These are phyloP conservation scores for Serripes groenlandicus DNA, from an alignment of 2,888 invertebrate genomes.

Conservation along the genomic window DNA sequence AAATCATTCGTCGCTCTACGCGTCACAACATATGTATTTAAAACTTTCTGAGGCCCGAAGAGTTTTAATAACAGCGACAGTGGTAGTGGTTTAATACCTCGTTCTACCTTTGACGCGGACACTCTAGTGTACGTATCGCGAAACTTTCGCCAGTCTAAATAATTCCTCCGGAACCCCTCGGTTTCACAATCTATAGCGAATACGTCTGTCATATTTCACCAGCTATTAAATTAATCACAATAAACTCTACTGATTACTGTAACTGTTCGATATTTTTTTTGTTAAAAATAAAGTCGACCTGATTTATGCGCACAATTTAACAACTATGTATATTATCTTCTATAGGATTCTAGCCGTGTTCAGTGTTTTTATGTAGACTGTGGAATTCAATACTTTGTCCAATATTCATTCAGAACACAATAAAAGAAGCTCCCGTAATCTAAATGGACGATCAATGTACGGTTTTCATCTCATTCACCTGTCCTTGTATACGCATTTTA, in stretches of 20 bases:
- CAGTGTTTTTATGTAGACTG: not conserved
- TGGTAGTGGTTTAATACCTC: conserved; percentile 69
- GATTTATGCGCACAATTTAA: not conserved
- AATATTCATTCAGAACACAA: not conserved
- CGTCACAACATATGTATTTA: conserved; percentile 58
- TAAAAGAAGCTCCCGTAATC: not conserved
- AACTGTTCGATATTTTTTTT: not conserved
- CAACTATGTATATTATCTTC: not conserved
- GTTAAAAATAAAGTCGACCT: not conserved
- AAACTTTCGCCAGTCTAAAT: conserved; percentile 68
- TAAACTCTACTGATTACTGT: not conserved
- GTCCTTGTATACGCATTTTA: too few species aligned
- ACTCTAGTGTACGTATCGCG: conserved; percentile 58
- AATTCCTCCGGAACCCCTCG: conserved; percentile 62
- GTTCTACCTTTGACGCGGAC: conserved; percentile 58
- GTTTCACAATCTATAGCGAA: conserved; percentile 60
- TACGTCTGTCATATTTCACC: conserved; percentile 63
- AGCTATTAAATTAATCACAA: conserved; percentile 31
- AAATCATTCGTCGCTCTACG: conserved; percentile 38
- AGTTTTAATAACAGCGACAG: conserved; percentile 60
- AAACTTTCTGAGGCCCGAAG: conserved; percentile 64
- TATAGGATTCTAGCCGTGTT: not conserved
- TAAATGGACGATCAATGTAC: not conserved
- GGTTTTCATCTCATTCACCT: not conserved
- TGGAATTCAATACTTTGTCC: not conserved